Conservation (phyloP, 2,113 vertebrate genomes). For the Hypanus sabinus region DNA sequence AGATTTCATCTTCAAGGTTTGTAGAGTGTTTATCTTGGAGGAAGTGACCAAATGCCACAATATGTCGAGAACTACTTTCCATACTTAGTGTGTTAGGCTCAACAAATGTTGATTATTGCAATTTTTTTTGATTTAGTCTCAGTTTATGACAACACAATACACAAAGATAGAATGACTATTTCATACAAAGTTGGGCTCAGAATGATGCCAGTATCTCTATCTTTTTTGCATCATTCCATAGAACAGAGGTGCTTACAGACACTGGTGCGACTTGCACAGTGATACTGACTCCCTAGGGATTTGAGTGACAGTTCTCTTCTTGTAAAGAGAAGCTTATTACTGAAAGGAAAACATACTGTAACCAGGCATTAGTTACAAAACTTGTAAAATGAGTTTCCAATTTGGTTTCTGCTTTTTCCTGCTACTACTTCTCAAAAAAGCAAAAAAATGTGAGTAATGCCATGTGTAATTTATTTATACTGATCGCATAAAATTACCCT, state of each 20-base stretch:
- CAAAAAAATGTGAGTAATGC: constrained; percentile 1
- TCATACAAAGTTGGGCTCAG: neutral
- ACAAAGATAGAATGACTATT: neutral
- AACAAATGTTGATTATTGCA: constrained; percentile 5
- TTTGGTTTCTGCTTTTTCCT: neutral
- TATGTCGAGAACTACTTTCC: neutral
- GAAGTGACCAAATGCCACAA: neutral
- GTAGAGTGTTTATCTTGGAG: neutral
- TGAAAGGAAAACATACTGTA: constrained; percentile 25
- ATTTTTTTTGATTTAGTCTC: neutral
- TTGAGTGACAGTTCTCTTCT: constrained; percentile 18
- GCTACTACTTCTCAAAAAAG: neutral
- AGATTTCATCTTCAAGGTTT: neutral
- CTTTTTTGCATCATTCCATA: neutral
- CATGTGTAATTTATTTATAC: constrained; percentile 28
- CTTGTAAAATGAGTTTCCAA: constrained; percentile 25
- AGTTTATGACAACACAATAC: neutral
- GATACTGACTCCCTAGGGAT: neutral
- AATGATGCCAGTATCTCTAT: constrained; percentile 6
- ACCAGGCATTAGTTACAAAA: constrained; percentile 17
- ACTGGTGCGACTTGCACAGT: neutral
- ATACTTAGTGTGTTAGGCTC: neutral
- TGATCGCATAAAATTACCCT: neutral
- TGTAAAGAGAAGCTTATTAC: constrained; percentile 31
- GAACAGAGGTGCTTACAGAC: neutral